Conservation (phyloP, 2,888 invertebrate species). For the Dinocampus coccinellae region DNA sequence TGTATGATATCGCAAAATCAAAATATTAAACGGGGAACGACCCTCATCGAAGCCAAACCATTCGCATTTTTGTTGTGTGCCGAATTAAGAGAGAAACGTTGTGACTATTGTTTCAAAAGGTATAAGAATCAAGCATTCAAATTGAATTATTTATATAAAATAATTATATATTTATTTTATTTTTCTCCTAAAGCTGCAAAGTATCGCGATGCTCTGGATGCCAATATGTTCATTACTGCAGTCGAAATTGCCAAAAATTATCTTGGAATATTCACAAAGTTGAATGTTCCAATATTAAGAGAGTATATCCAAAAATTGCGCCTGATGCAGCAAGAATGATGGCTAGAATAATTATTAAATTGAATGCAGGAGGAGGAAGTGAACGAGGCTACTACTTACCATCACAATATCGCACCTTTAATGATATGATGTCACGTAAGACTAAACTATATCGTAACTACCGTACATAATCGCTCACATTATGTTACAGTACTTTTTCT, state of each 20-base stretch:
- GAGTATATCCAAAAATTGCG: slow-evolving; percentile 78
- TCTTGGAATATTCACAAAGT: slow-evolving; percentile 87
- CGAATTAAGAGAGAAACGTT: slow-evolving; percentile 78
- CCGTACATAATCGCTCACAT: too few relatives aligned
- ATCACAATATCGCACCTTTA: slow-evolving; percentile 81
- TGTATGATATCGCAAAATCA: background rate
- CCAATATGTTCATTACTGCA: slow-evolving; percentile 87
- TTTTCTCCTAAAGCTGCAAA: slow-evolving; percentile 74
- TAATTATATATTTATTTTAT: background rate
- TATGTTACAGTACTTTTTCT: background rate
- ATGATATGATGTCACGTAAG: slow-evolving; percentile 93
- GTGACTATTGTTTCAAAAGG: slow-evolving; percentile 78
- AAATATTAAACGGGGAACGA: slow-evolving; percentile 73
- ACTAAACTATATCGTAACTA: too few relatives aligned
- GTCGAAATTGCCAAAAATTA: slow-evolving; percentile 82
- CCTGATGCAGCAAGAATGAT: slow-evolving; percentile 88
- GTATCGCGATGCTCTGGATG: slow-evolving; percentile 87
- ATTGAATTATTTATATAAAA: background rate
- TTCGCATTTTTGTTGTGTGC: slow-evolving; percentile 82
- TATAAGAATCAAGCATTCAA: slow-evolving; percentile 31
- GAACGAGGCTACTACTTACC: slow-evolving; percentile 79
- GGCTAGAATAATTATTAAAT: slow-evolving; percentile 80
- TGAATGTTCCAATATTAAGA: slow-evolving; percentile 85
- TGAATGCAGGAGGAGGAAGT: slow-evolving; percentile 78
- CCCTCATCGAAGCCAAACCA: slow-evolving; percentile 80